phyloP scores from a whole-genome alignment of 2,113 vertebrate species.

The Paracanthobrama guichenoti region DNA sequence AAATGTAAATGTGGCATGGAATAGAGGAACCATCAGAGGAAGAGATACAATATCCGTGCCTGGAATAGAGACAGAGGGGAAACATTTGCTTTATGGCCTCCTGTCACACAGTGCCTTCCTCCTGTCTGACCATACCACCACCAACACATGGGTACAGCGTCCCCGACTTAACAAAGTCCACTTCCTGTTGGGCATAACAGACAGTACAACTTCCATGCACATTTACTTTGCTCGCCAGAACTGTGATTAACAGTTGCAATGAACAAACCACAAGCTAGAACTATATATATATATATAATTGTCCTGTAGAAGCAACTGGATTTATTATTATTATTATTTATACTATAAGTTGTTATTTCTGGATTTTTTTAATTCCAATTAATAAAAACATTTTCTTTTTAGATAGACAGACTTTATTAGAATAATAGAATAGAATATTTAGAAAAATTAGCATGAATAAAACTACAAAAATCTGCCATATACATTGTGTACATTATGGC shows the following conservation, averaged over 20 bases:
- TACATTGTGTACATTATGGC: too few relatives aligned
- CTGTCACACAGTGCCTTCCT: constrained; percentile 43
- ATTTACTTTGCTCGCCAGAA: background rate
- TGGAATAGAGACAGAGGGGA: constrained; percentile 42
- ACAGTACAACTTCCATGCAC: background rate
- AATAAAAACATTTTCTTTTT: too few relatives aligned
- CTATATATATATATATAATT: background rate
- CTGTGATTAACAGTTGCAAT: background rate
- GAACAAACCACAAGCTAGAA: background rate
- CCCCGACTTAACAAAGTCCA: background rate
- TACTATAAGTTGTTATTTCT: too few relatives aligned
- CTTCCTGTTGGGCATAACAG: constrained; percentile 18
- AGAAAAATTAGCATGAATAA: too few relatives aligned
- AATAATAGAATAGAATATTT: too few relatives aligned
- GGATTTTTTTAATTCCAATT: too few relatives aligned
- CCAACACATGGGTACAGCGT: background rate
- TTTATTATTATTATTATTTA: too few relatives aligned
- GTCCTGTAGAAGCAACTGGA: too few relatives aligned
- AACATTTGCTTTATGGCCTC: constrained; percentile 8
- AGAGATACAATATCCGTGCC: constrained; percentile 49
- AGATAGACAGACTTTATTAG: too few relatives aligned
- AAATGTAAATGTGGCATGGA: constrained; percentile 57
- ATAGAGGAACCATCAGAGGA: constrained; percentile 42
- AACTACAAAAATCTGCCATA: too few relatives aligned
- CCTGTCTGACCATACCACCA: background rate